These are phyloP conservation scores for Lepidurus packardi DNA, from an alignment of 1,140 invertebrate species.

Conservation along the genomic window DNA sequence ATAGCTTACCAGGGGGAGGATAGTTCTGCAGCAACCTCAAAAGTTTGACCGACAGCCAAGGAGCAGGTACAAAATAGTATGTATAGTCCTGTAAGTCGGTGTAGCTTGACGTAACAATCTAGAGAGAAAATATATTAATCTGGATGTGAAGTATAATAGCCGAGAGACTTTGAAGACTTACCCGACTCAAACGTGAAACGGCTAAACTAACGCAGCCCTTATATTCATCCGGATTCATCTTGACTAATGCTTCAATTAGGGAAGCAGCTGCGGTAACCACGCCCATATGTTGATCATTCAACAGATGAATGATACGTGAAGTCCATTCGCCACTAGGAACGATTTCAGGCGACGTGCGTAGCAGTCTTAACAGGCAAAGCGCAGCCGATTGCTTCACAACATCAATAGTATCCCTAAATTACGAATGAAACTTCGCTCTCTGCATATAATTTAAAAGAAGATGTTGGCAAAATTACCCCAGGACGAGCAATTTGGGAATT, in stretches of 20 bases:
- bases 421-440: not conserved
- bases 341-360: conserved; percentile 88
- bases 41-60: conserved; percentile 98
- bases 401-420: conserved; percentile 91
- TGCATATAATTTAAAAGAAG: conserved; percentile 9
- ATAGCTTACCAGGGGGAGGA: conserved; percentile 76
- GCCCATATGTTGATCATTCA: conserved; percentile 99
- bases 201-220: conserved; percentile 97
- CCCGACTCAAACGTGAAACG: conserved; percentile 89
- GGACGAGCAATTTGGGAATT: conserved; percentile 95
- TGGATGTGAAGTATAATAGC: not conserved
- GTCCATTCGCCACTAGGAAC: conserved; percentile 98
- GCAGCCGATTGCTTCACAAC: conserved; percentile 99
- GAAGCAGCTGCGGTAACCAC: conserved; percentile 98
- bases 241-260: conserved; percentile 95
- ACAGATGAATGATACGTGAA: conserved; percentile 93
- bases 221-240: conserved; percentile 98
- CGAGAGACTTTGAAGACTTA: conserved; percentile 47
- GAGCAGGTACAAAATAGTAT: conserved; percentile 99
- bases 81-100: conserved; percentile 99
- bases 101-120: conserved; percentile 96
- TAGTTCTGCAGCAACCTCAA: conserved; percentile 96
- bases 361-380: conserved; percentile 84
- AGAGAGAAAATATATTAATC: conserved; percentile 36
- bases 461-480: conserved; percentile 62